phyloP scores from a whole-genome alignment of 2,888 invertebrate species.

The Ectemnius continuus region DNA sequence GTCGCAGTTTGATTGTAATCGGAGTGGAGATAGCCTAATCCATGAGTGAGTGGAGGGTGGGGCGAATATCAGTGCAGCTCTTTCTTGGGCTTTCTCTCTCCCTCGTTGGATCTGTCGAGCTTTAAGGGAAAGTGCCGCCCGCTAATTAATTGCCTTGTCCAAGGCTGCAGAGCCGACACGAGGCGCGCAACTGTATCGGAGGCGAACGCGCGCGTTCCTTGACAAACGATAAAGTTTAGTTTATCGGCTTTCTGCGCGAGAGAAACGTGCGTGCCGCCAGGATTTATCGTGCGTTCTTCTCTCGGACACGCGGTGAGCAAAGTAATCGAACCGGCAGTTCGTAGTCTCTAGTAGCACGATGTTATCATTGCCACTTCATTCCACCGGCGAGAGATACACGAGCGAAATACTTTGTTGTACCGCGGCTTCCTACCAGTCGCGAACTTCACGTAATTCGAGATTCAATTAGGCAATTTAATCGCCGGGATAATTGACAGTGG shows the following conservation, averaged over 20 bases:
- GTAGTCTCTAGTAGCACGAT: slow-evolving; percentile 1
- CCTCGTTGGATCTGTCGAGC: neutral
- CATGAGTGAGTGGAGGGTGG: too few species aligned
- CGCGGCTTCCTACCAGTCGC: too few species aligned
- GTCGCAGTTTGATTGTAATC: too few species aligned
- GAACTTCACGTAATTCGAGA: too few species aligned
- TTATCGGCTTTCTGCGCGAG: slow-evolving; percentile 6
- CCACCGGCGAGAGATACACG: slow-evolving; percentile 20
- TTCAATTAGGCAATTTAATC: too few species aligned
- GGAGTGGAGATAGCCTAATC: too few species aligned
- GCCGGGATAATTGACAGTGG: too few species aligned
- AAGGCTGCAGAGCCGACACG: slow-evolving; percentile 21
- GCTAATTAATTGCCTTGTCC: slow-evolving; percentile 16
- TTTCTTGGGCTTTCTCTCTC: neutral
- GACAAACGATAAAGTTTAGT: slow-evolving; percentile 55
- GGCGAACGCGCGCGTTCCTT: slow-evolving; percentile 28
- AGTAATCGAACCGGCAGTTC: slow-evolving; percentile 29
- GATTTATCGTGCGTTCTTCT: slow-evolving; percentile 31
- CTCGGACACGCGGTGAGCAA: slow-evolving; percentile 15
- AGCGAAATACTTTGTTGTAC: too few species aligned
- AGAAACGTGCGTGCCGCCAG: too few species aligned
- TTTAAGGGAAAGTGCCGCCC: slow-evolving; percentile 5
- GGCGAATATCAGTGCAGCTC: too few species aligned
- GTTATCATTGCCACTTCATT: slow-evolving; percentile 20
- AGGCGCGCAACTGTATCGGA: too few species aligned